phyloP scores from a whole-genome alignment of 2,888 invertebrate species.

The Drosophila percnosoma region DNA sequence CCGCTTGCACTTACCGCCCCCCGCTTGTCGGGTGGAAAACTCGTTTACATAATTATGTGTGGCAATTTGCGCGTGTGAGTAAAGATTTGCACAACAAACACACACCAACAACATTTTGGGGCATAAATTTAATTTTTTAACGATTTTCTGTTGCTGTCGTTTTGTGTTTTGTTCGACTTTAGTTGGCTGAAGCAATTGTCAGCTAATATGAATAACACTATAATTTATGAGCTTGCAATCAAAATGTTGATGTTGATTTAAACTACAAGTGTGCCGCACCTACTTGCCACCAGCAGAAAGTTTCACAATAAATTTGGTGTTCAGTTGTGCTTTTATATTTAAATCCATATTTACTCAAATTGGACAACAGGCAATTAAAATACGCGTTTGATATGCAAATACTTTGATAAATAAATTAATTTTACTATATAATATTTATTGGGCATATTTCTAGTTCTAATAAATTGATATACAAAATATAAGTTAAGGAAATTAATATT shows the following conservation, averaged over 20 bases:
- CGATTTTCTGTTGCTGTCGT: slow-evolving; percentile 16
- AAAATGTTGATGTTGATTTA: slow-evolving; percentile 22
- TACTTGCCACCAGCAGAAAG: slow-evolving; percentile 11
- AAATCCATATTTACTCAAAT: neutral
- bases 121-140: slow-evolving; percentile 48
- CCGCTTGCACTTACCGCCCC: slow-evolving; percentile 7
- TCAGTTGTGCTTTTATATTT: slow-evolving; percentile 11
- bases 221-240: slow-evolving; percentile 25
- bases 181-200: slow-evolving; percentile 51
- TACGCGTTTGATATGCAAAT: neutral
- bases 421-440: neutral
- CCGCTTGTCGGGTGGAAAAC: slow-evolving; percentile 29
- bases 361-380: neutral
- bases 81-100: slow-evolving; percentile 63
- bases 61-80: slow-evolving; percentile 71
- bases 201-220: slow-evolving; percentile 39
- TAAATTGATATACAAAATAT: neutral
- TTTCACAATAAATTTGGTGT: slow-evolving; percentile 33
- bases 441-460: neutral
- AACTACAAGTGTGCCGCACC: slow-evolving; percentile 35
- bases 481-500: no score
- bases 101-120: slow-evolving; percentile 37
- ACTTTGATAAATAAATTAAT: neutral
- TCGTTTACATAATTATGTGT: slow-evolving; percentile 80
- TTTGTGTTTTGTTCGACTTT: slow-evolving; percentile 16